Conservation (phyloP, 1,140 invertebrate genomes). For the Listronotus oregonensis region DNA sequence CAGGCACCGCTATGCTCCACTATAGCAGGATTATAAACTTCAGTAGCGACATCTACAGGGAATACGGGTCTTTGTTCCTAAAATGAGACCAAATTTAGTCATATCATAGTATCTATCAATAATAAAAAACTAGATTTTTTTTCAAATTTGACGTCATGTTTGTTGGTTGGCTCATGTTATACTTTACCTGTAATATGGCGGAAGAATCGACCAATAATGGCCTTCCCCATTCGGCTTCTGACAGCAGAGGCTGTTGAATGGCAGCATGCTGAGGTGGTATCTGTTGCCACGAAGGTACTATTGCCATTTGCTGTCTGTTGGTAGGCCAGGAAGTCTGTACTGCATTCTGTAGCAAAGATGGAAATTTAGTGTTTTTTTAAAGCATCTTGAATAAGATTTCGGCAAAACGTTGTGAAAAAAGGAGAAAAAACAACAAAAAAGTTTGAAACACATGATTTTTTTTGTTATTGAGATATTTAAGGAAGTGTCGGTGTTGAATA, state of each 20-base stretch:
- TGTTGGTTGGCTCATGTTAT: no score
- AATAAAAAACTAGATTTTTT: no score
- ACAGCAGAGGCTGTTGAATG: conserved; percentile 71
- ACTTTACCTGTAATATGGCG: conserved; percentile 55
- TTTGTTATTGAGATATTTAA: no score
- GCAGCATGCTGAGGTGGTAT: conserved; percentile 73
- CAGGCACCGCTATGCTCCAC: conserved; percentile 63
- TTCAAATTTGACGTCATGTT: no score
- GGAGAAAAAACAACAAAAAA: no score
- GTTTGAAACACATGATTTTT: no score
- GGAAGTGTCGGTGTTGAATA: no score
- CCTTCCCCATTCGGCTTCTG: conserved; percentile 76
- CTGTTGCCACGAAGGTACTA: conserved; percentile 89
- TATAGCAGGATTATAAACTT: conserved; percentile 59
- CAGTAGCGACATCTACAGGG: conserved; percentile 65
- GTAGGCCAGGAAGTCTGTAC: conserved; percentile 81
- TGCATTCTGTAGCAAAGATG: conserved; percentile 64
- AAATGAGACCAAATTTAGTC: no score
- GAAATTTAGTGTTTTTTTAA: no score
- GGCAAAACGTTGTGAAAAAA: no score
- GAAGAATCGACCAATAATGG: conserved; percentile 82
- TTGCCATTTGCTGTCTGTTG: conserved; percentile 78
- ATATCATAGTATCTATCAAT: no score
- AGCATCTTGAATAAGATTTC: no score
- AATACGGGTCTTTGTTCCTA: conserved; percentile 68